Conservation (phyloP, 2,113 vertebrate genomes). For the Axis porcinus region DNA sequence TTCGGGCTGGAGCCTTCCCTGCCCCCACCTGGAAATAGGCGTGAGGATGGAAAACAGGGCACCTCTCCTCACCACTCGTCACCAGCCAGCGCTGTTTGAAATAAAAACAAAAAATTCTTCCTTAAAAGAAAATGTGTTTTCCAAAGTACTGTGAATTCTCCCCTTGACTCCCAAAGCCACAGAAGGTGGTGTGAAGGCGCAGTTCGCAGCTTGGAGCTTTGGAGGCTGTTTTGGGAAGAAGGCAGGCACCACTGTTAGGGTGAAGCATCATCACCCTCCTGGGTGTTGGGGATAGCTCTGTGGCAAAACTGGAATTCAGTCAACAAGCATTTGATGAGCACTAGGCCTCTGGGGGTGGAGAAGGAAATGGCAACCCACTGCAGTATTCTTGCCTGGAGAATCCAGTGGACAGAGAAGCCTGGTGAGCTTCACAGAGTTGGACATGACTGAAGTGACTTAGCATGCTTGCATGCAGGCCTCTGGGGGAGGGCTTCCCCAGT, state of each 20-base stretch:
- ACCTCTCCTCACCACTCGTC: constrained; percentile 60
- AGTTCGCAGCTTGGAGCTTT: neutral
- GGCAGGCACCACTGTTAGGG: no score
- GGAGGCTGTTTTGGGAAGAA: neutral
- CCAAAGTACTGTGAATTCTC: constrained; percentile 50
- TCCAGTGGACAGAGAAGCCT: neutral
- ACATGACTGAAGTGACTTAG: neutral
- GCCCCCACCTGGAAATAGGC: constrained; percentile 66
- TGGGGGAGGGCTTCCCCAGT: neutral
- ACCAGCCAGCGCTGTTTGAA: constrained; percentile 61
- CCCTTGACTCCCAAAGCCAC: constrained; percentile 31
- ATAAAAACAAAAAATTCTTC: constrained; percentile 71
- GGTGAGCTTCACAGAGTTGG: neutral
- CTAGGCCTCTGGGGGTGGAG: neutral
- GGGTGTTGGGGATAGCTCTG: neutral
- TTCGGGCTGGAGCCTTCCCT: constrained; percentile 25
- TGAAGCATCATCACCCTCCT: neutral
- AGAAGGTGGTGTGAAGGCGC: neutral
- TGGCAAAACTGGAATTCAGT: neutral
- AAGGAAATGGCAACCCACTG: neutral
- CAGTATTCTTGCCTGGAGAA: neutral
- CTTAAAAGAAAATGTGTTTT: constrained; percentile 62
- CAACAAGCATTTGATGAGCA: neutral
- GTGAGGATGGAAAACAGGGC: constrained; percentile 70
- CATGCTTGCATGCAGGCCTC: neutral